Conservation (phyloP, 2,113 vertebrate species). For the Gambusia affinis region DNA sequence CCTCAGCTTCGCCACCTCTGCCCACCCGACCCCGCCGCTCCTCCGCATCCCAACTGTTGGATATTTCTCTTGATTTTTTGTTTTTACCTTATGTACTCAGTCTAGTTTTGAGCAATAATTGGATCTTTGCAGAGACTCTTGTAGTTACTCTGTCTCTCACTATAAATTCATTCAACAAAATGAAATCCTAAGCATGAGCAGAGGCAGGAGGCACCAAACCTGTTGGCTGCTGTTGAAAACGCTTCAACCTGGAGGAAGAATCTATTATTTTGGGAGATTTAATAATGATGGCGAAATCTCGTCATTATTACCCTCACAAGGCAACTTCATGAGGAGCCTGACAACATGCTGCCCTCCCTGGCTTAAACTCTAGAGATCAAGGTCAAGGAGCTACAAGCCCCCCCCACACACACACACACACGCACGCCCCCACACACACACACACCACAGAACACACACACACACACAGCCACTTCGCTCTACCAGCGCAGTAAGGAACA, state of each 20-base stretch:
- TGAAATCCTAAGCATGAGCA: conserved; percentile 16
- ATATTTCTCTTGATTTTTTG: conserved; percentile 26
- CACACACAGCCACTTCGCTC: not conserved
- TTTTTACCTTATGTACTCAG: not conserved
- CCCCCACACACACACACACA: conserved; percentile 38
- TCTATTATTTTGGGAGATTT: not conserved
- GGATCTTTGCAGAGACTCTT: not conserved
- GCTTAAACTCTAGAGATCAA: conserved; percentile 64
- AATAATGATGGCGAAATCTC: conserved; percentile 4
- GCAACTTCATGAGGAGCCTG: conserved; percentile 13
- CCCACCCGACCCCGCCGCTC: conserved; percentile 12
- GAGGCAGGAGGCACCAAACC: conserved; percentile 16
- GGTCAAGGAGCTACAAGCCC: conserved; percentile 66
- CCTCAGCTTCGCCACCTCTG: conserved; percentile 39
- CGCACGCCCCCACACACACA: conserved; percentile 41
- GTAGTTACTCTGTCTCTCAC: not conserved
- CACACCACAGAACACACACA: conserved; percentile 25
- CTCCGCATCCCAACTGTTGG: not conserved
- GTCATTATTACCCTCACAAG: conserved; percentile 25
- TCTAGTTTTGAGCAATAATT: not conserved
- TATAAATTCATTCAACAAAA: conserved; percentile 17
- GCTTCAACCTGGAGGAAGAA: not conserved
- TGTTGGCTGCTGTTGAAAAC: not conserved
- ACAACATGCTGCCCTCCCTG: conserved; percentile 31
- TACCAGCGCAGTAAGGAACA: conserved; percentile 9